A percentile compares a stretch with the other conserved stretches of the same genome.
Conservation (phyloP, 2,797 vertebrate species). For the Premnoplex brunnescens region DNA sequence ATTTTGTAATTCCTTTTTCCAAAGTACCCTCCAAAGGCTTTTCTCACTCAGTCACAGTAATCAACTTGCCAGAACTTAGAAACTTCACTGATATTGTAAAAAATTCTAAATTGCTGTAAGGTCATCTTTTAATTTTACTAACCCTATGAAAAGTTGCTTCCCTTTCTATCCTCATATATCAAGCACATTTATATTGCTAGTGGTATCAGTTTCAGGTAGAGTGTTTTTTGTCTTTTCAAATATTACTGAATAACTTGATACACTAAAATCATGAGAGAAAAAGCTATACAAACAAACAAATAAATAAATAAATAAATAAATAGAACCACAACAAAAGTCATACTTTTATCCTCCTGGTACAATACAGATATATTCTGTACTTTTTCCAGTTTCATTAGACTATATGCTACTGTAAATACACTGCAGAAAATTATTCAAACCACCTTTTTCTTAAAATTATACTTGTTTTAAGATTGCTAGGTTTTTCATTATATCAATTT, state of each 20-base stretch:
- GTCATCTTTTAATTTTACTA: neutral
- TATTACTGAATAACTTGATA: neutral
- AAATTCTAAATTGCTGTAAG: neutral
- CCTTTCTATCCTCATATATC: neutral
- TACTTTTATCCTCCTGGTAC: neutral
- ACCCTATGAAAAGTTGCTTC: neutral
- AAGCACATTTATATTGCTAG: neutral
- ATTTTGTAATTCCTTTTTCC: neutral
- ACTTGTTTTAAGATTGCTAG: neutral
- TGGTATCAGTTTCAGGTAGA: neutral
- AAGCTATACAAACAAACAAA: neutral
- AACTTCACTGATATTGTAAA: neutral
- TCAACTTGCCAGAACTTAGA: neutral
- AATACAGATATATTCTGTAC: neutral
- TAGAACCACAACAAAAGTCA: neutral
- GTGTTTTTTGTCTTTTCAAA: neutral
- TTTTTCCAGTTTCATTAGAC: neutral
- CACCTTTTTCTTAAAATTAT: neutral
- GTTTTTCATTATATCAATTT: neutral
- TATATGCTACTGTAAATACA: neutral
- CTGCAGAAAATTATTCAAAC: neutral
- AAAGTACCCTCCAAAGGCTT: neutral
- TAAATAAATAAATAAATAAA: too few relatives aligned
- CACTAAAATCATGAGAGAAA: neutral
- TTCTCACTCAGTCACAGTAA: neutral